phyloP scores from a whole-genome alignment of 2,797 vertebrate species.

The Silurus lanzhouensis region DNA sequence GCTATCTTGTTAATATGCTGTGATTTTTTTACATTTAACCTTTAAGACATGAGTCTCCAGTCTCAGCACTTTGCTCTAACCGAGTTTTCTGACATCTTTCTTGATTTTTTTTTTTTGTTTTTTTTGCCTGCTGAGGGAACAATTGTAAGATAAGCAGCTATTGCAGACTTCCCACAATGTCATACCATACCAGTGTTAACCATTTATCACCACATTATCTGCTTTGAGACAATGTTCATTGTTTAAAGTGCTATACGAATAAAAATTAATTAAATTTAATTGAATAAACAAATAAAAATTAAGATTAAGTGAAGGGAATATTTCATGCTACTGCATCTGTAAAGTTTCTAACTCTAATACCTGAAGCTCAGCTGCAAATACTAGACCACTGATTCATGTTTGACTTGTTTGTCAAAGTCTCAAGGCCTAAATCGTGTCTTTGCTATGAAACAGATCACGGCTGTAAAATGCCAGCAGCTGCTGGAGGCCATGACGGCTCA shows the following conservation, averaged over 20 bases:
- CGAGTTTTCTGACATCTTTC: not conserved
- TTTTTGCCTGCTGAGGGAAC: not conserved
- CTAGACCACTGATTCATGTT: not conserved
- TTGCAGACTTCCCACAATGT: not conserved
- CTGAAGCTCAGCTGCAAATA: not conserved
- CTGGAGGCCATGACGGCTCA: slow-evolving; percentile 71
- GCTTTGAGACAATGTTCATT: no score
- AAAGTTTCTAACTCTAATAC: no score
- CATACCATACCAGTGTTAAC: no score
- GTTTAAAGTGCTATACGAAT: no score
- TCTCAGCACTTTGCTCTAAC: not conserved
- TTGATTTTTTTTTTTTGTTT: not conserved
- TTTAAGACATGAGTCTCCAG: not conserved
- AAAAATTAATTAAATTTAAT: no score
- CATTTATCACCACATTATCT: no score
- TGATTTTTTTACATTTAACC: not conserved
- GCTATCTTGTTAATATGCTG: not conserved
- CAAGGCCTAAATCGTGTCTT: not conserved
- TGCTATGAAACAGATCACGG: slow-evolving; percentile 68
- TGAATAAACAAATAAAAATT: no score
- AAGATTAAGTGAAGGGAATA: no score
- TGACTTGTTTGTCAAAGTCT: not conserved
- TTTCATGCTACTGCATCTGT: no score
- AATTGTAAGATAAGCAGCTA: no score
- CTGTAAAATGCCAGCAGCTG: slow-evolving; percentile 82